Base-by-base conservation (phyloP, 2,113 vertebrate genomes). In the Malurus elegans region DNA sequence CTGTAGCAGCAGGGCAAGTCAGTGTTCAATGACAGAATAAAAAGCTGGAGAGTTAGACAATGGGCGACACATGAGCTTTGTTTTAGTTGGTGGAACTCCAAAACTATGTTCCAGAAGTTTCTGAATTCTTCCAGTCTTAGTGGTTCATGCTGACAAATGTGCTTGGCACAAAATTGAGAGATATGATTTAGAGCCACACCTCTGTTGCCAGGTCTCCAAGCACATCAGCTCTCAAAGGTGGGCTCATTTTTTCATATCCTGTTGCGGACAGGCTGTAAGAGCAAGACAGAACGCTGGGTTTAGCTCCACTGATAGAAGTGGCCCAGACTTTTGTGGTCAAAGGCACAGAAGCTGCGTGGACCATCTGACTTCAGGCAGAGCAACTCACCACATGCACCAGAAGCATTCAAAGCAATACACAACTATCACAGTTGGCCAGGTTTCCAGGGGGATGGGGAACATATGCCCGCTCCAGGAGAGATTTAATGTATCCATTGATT, bases 71-170 rank as follows among this genome's bases (percentile, higher is more conserved):
- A 69, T 29, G 36, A 36, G 29, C 79, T 93, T 85, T 79, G 66
- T 28, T 92, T 85, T 51, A 48, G 40, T 64, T 88, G 50, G n/a
- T 90, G 9, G 31, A 60, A 91, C 31, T 88, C 62, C 71, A 90
- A 91, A 75, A 73, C 20, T 17, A 7, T 65, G 19, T 62, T 91
- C 90, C 79, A 91, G 74, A 89, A 82, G 29, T 71, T 92, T 75
- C 80, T 87, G 70, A 82, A 76, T 85, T 92, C 57, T 89, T 50
- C 19, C 71, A 65, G 24, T 57, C 57, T 42, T 64, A 21, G 61
- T 21, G 14, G 14, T 54, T 79, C 18, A 20, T 28, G 23, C 44
- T 71, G 79, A 78, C 54, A 87, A 57, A 84, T 44, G 26, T 20
- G 32, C 34, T 79, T 58, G 73, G 54, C 61, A 47, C 28, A 40